Evolutionary conservation across 2,888 invertebrate genomes (phyloP).

Genomic region (Sinelater perroti): DNA sequence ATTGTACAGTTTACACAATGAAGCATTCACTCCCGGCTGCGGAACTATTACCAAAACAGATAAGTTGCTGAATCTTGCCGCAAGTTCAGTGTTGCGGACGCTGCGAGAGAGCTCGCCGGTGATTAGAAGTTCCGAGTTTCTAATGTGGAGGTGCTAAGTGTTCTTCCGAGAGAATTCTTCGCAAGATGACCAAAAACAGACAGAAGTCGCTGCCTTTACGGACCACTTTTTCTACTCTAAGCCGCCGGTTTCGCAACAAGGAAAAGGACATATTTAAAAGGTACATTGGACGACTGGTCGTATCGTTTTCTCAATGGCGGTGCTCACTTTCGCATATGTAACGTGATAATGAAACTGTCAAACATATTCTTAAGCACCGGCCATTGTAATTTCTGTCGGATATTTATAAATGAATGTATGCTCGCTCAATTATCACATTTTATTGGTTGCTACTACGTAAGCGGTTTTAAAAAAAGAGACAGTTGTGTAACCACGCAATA

Average conservation of each 20-base stretch:
- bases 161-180: conserved; percentile 5
- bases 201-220: conserved; percentile 64
- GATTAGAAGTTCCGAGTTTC: conserved; percentile 20
- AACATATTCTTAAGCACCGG: no score
- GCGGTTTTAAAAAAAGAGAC: no score
- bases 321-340: no score
- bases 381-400: no score
- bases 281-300: no score
- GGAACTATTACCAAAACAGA: conserved; percentile 15
- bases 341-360: no score
- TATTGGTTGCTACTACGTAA: no score
- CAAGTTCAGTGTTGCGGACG: conserved; percentile 21
- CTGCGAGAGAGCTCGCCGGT: conserved; percentile 23
- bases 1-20: conserved; percentile 23
- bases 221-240: conserved; percentile 63
- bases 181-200: conserved; percentile 61
- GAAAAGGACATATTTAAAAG: conserved; percentile 65
- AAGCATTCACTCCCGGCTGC: conserved; percentile 12
- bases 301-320: no score
- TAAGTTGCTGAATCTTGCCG: conserved; percentile 17
- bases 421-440: no score
- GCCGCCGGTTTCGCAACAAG: conserved; percentile 60
- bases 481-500: no score
- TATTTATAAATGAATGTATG: no score
- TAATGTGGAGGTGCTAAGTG: conserved; percentile 26